Evolutionary conservation across 2,888 invertebrate species (phyloP), one percentile per base, ranked within the genome.

Genomic region (Euplexia lucipara): DNA sequence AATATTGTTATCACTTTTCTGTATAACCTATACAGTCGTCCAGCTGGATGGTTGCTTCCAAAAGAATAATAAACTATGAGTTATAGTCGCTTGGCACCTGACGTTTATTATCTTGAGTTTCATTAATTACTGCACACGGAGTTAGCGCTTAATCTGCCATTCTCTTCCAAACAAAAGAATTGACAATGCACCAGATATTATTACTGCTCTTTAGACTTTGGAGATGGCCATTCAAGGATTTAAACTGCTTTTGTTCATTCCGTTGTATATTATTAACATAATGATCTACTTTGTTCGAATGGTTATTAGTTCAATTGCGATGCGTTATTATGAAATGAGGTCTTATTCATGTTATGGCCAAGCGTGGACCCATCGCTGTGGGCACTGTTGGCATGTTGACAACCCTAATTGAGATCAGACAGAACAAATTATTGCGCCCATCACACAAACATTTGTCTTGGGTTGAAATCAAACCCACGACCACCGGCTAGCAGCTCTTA

Each of bases 141-240:
- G 76, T 69, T 64, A 71, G 70, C 62, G 65, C 65, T 66, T 75
- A 68, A 72, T 75, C 67, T 62, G 44, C 67, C 62, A 79, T 78
- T 78, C 73, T 78, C 53, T 62, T 3, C 37, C 48, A 59, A 73
- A 78, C 80, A 78, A 78, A 70, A 62, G 71, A 49, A 70, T 70
- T 68, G 77, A 78, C 76, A 78, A 76, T 76, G 72, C 80, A 70
- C 76, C 68, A 76, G 77, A 78, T 76, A 76, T 76, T 78, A 72
- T 70, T 65, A 65, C 60, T 70, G 54, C 68, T 49, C 63, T 74
- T 75, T 52, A 63, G 63, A 35, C 63, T 78, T 61, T 45, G 51
- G 49, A 47, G 26, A 41, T 8, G 18, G 39, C 56, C 34, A 61
- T 63, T 63, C 59, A 60, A 51, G 26, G 35, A 57, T 70, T 70